These are phyloP conservation scores for Orestias chungarensis DNA, from an alignment of 2,797 vertebrate genomes.

Conservation along the genomic window DNA sequence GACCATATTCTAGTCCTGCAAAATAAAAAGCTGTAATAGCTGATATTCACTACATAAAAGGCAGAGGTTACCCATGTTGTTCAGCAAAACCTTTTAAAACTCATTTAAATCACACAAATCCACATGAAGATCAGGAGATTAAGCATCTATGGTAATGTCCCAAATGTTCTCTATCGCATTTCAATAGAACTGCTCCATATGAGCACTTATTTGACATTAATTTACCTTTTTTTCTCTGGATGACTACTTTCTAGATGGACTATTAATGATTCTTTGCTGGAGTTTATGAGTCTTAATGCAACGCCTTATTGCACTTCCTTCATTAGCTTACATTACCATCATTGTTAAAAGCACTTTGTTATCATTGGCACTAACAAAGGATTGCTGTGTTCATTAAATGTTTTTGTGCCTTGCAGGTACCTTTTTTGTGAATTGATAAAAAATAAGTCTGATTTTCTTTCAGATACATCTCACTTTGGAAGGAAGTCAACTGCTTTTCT, in stretches of 20 bases:
- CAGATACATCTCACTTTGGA: conserved; percentile 15
- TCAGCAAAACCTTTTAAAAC: conserved; percentile 41
- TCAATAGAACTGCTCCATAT: conserved; percentile 32
- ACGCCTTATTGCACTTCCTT: conserved; percentile 46
- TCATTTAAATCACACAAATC: conserved; percentile 37
- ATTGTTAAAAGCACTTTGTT: conserved; percentile 41
- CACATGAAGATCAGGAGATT: conserved; percentile 46
- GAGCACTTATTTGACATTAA: conserved; percentile 48
- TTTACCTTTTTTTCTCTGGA: conserved; percentile 26
- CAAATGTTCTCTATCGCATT: conserved; percentile 34
- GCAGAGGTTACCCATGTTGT: conserved; percentile 7
- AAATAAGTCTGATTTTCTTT: conserved; percentile 27
- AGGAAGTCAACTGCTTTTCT: conserved; percentile 19
- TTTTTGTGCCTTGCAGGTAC: conserved; percentile 35
- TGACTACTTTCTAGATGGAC: conserved; percentile 33
- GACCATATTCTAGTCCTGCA: conserved; percentile 16
- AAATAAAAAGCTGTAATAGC: conserved; percentile 32
- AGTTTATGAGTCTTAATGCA: conserved; percentile 28
- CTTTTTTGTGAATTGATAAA: conserved; percentile 37
- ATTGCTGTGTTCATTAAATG: conserved; percentile 21
- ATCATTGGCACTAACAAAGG: conserved; percentile 24
- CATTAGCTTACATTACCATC: conserved; percentile 32
- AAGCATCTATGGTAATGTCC: conserved; percentile 32
- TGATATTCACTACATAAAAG: conserved; percentile 34
- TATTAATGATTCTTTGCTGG: conserved; percentile 36